Evolutionary conservation across 2,113 vertebrate species (phyloP).

Genomic region (Malurus cyaneus): DNA sequence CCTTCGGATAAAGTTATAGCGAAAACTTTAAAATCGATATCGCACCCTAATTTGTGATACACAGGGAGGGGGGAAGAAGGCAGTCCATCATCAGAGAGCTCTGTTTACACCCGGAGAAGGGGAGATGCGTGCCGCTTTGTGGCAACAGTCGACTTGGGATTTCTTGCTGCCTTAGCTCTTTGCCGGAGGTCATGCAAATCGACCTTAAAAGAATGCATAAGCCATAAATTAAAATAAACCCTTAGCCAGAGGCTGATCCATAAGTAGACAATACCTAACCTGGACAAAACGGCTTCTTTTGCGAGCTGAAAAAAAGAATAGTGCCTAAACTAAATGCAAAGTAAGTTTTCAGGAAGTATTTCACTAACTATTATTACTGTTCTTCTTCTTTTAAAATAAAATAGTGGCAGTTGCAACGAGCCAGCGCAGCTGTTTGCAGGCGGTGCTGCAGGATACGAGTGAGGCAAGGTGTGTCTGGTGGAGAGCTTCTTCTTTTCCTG

Average conservation of each 20-base stretch:
- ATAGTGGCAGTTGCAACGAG: constrained; percentile 48
- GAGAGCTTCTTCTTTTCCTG: constrained; percentile 13
- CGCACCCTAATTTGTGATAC: constrained; percentile 66
- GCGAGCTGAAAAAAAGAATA: constrained; percentile 75
- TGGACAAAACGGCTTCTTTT: constrained; percentile 85
- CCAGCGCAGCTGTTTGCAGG: constrained; percentile 29
- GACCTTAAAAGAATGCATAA: constrained; percentile 96
- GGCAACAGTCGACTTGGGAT: constrained; percentile 73
- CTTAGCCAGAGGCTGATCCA: constrained; percentile 82
- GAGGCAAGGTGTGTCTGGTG: constrained; percentile 52
- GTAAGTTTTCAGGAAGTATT: constrained; percentile 80
- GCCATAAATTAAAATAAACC: constrained; percentile 95
- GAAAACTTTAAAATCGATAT: constrained; percentile 78
- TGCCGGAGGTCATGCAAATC: constrained; percentile 90
- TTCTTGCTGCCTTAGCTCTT: constrained; percentile 85
- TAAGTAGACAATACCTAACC: constrained; percentile 88
- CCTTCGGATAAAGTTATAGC: constrained; percentile 71
- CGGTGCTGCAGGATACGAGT: constrained; percentile 44
- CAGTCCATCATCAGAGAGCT: constrained; percentile 55
- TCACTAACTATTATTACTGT: constrained; percentile 12
- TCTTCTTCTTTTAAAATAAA: constrained; percentile 67
- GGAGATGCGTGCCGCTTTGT: constrained; percentile 74
- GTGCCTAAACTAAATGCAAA: constrained; percentile 77
- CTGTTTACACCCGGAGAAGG: constrained; percentile 62
- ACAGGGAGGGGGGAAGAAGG: background rate